Evolutionary conservation across 2,888 invertebrate species (phyloP).

Genomic region (Drosophila tripunctata): DNA sequence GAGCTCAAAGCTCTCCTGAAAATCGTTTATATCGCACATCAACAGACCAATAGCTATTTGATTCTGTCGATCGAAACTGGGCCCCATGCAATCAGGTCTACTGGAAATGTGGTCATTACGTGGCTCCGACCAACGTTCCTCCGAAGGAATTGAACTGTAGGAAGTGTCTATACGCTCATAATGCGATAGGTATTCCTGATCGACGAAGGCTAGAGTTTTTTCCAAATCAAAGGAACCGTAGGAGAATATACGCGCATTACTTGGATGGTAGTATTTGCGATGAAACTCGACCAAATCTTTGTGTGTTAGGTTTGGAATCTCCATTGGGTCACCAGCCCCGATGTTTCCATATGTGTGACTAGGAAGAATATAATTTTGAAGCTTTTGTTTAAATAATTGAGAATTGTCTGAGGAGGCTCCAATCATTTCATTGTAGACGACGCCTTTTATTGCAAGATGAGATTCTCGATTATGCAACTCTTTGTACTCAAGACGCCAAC

Average conservation of each 20-base stretch:
- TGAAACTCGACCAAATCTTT: conserved; percentile 93
- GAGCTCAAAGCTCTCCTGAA: conserved; percentile 91
- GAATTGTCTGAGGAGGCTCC: conserved; percentile 96
- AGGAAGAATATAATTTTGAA: conserved; percentile 89
- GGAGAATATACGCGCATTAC: conserved; percentile 94
- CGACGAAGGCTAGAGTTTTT: conserved; percentile 90
- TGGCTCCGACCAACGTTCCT: conserved; percentile 90
- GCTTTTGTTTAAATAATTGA: conserved; percentile 90
- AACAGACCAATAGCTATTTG: conserved; percentile 92
- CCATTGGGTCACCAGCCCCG: conserved; percentile 94
- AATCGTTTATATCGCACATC: conserved; percentile 91
- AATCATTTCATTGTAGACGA: conserved; percentile 99
- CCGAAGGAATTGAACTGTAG: conserved; percentile 89
- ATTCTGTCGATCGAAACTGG: conserved; percentile 92
- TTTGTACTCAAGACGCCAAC: conserved; percentile 95
- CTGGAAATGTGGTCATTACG: conserved; percentile 88
- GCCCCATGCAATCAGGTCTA: conserved; percentile 91
- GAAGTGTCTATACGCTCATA: conserved; percentile 86
- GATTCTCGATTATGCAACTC: conserved; percentile 89
- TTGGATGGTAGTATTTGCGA: conserved; percentile 94
- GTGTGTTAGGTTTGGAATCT: conserved; percentile 93
- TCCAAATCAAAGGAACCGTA: conserved; percentile 95
- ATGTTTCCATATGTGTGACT: conserved; percentile 92
- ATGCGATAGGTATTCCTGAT: conserved; percentile 88
- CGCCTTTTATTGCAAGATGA: conserved; percentile 93